A percentile compares a stretch with the other conserved stretches of the same genome.
Evolutionary conservation across 2,888 invertebrate species (phyloP).

Genomic region (Mechanitis messenoides): DNA sequence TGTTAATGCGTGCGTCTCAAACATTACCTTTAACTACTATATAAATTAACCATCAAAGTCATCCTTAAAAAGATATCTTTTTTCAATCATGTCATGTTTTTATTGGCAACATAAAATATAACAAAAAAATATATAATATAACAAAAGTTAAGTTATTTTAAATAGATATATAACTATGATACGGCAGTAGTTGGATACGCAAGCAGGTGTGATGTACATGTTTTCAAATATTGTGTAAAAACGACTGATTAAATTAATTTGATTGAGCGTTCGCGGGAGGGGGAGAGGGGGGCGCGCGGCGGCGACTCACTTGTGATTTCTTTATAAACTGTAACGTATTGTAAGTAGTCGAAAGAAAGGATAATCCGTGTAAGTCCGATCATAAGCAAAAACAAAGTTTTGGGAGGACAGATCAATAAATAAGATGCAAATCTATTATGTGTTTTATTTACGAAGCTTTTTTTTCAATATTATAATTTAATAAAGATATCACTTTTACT

Average conservation of each 20-base stretch:
- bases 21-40: slow-evolving; percentile 1
- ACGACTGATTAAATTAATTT: slow-evolving; percentile 69
- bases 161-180: neutral
- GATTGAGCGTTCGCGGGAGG: slow-evolving; percentile 35
- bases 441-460: slow-evolving; percentile 50
- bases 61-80: no score
- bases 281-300: slow-evolving; percentile 45
- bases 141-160: neutral
- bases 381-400: slow-evolving; percentile 66
- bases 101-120: neutral
- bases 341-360: slow-evolving; percentile 73
- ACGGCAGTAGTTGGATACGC: slow-evolving; percentile 15
- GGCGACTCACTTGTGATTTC: slow-evolving; percentile 66
- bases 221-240: slow-evolving; percentile 58
- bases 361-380: slow-evolving; percentile 72
- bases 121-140: neutral
- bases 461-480: slow-evolving; percentile 5
- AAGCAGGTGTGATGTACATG: slow-evolving; percentile 40
- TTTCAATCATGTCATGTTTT: neutral
- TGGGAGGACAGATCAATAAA: slow-evolving; percentile 74
- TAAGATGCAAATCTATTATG: slow-evolving; percentile 66
- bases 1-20: slow-evolving; percentile 17
- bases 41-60: no score
- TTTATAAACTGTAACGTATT: slow-evolving; percentile 73
- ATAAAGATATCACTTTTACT: neutral